A percentile compares a stretch with the other conserved stretches of the same genome.
Evolutionary conservation across 2,888 invertebrate genomes (phyloP).

Genomic region (Galeopsomyia nigrocyanea): DNA sequence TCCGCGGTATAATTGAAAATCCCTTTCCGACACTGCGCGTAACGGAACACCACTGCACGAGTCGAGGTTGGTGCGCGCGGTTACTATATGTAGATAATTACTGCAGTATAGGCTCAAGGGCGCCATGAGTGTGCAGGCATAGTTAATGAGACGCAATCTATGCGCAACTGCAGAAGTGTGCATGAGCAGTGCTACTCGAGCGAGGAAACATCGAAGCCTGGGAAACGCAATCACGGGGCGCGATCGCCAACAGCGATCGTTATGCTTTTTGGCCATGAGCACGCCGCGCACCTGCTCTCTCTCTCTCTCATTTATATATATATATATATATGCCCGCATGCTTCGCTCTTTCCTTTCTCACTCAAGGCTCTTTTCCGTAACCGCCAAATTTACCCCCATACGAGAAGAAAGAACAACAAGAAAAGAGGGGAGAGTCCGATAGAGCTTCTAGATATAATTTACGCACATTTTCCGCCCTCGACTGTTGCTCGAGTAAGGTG

Average conservation of each 20-base stretch:
- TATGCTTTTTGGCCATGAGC: conserved; percentile 26
- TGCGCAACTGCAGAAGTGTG: too few species aligned
- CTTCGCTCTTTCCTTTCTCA: neutral
- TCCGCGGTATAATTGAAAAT: too few species aligned
- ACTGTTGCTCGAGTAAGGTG: neutral
- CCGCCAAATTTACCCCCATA: conserved; percentile 64
- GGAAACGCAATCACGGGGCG: conserved; percentile 33
- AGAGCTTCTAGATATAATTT: conserved; percentile 41
- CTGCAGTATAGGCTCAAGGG: too few species aligned
- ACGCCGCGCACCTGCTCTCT: conserved; percentile 5
- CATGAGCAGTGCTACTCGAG: neutral
- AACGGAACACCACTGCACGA: too few species aligned
- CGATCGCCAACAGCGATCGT: conserved; percentile 6
- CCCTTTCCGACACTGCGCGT: too few species aligned
- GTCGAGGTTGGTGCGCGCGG: too few species aligned
- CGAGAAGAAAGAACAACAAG: conserved; percentile 11
- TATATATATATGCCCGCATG: conserved; percentile 20
- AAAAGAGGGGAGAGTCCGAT: conserved; percentile 47
- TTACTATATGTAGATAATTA: too few species aligned
- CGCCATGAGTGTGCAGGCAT: too few species aligned
- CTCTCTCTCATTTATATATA: neutral
- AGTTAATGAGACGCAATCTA: too few species aligned
- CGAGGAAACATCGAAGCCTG: conserved; percentile 21
- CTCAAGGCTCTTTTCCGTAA: conserved; percentile 55
- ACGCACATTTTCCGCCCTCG: conserved; percentile 38